Evolutionary conservation across 2,113 vertebrate genomes (phyloP), one percentile per base, ranked within the genome.

Genomic region (Rhea pennata): DNA sequence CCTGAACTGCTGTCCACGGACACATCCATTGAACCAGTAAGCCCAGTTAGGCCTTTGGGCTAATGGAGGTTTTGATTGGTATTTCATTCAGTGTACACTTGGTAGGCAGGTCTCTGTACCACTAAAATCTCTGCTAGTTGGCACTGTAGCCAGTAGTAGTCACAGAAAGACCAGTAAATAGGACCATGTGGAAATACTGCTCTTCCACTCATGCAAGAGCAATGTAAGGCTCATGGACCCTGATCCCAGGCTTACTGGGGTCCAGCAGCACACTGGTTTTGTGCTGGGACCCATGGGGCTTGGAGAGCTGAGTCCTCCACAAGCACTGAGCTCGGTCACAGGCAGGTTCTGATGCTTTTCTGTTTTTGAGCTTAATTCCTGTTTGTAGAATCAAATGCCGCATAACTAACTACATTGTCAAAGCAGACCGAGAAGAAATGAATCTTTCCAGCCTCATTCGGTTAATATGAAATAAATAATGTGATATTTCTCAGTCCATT

Each of bases 381-480:
- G 76, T 65, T 90, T 77, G 64, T 59, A 90, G 65, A 78, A 90
- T 81, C 90, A 95, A 93, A 61, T 2, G 3, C 79, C 53, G 16
- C 0, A 0, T 92, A 95, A 95, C 79, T 89, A 93, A 96, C 95
- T 74, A 75, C 85, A 36, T 56, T 93, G 92, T 94, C 95, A 97
- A 88, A 94, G 83, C 42, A 56, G 42, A 74, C 92, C 90, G 79
- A 91, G 77, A 88, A 96, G 87, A 89, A 95, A 95, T 93, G 31
- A 94, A 86, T 94, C 88, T 93, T 96, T 73, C 70, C 91, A 85
- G 54, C 53, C 54, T 87, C 77, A 12, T 89, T 92, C 54, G 62
- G 74, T 71, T 94, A 74, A 77, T 88, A 59, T 64, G 78, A 89
- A 95, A 95, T 83, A 96, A 93, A 96, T 91, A 92, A 93, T 70